Percentiles rank a stretch among this genome's conserved stretches.
These are phyloP conservation scores for Upupa epops DNA, from an alignment of 2,113 vertebrate species.

Conservation along the genomic window DNA sequence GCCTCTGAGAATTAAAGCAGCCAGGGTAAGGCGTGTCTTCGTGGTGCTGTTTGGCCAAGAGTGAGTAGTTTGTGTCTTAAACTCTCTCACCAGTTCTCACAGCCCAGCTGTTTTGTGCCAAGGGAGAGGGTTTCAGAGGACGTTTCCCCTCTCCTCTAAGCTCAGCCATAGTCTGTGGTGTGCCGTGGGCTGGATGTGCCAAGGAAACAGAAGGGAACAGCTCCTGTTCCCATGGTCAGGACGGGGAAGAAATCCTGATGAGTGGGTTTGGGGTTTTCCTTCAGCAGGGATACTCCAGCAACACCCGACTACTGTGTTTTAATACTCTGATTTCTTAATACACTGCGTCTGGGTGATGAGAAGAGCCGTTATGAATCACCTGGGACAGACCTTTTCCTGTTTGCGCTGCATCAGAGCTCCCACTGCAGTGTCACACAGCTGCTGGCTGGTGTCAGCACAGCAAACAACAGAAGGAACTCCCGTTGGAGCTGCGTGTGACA, in stretches of 20 bases:
- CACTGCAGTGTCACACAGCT: not conserved
- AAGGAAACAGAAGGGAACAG: not conserved
- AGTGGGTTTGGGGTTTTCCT: not conserved
- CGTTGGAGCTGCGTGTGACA: not conserved
- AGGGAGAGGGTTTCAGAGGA: not conserved
- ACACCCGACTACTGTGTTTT: not conserved
- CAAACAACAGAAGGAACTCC: not conserved
- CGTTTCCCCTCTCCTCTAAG: not conserved
- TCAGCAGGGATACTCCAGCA: not conserved
- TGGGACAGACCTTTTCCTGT: not conserved
- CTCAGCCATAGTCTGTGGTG: not conserved
- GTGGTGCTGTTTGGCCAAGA: not conserved
- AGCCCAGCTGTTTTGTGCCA: not conserved
- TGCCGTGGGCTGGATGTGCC: too few species aligned
- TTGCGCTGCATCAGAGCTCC: not conserved
- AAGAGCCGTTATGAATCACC: not conserved
- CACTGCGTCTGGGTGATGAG: not conserved
- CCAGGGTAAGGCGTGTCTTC: not conserved
- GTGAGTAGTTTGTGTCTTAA: not conserved
- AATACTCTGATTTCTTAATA: not conserved
- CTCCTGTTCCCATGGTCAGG: not conserved
- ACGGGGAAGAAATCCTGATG: not conserved
- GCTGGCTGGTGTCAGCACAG: not conserved
- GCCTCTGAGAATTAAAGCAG: not conserved
- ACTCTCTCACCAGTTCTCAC: not conserved